Evolutionary conservation across 35 echinoderm and acorn worm species (phyloP), one percentile per base, ranked within the genome.

Genomic region (Stichopus chloronotus): DNA sequence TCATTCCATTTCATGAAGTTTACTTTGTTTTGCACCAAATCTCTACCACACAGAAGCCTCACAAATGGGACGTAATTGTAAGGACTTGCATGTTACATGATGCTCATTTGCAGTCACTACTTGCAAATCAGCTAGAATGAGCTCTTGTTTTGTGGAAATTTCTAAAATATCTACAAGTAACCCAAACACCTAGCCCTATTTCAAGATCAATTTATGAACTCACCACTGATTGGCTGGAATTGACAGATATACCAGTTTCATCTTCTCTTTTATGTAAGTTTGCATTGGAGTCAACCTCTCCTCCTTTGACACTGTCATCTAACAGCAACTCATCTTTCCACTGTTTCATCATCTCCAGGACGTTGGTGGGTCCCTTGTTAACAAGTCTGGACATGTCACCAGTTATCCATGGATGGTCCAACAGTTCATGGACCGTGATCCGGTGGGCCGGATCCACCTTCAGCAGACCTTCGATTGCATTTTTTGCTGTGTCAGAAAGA

Each of bases 341-440:
- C 60, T 96, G 97, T 86, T 96, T 96, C 97, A 99, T 99, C 97
- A 99, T 99, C 85, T 99, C 97, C 54, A 99, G 65, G 4, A 99
- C 97, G 71, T 99, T 99, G 7, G 93, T 95, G 23, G 93, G 97
- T 5, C 94, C 96, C 19, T 94, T 84, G 84, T 95, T 95, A 20
- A 91, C 89, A 6, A 94, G 85, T 9, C 88, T 56, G 52, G 87
- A 91, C 56, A 92, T 92, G 80, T 95, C 92, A 4, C 95, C 97
- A 6, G 95, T 95, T 57, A 99, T 99, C 97, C 97, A 99, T 17
- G 97, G 97, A 56, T 96, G 97, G 78, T 99, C 93, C 11, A 96
- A 53, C 4, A 99, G 79, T 79, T 99, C 97, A 54, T 92, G 92
- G 59, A 95, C 95, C 6, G 97, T 99, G 4, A 99, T 95, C 21